Evolutionary conservation across 1,140 invertebrate genomes (phyloP), one percentile per base, ranked within the genome.

Genomic region (Drosophila busckii): DNA sequence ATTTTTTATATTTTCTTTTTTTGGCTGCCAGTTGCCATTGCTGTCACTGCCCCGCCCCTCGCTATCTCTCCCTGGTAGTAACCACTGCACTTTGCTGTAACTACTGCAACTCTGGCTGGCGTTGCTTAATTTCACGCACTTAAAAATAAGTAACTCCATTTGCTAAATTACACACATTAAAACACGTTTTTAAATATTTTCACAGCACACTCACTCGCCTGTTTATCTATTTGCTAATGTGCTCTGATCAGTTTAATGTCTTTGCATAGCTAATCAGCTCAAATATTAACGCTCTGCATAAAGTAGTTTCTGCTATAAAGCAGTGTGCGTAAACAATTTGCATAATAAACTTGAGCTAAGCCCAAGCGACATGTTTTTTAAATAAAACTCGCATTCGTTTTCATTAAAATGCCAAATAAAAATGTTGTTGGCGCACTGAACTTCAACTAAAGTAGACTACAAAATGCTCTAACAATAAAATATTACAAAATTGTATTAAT

Each of bases 301-400:
- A n/a, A n/a, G 35, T 56, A 62, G 56, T 62, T 62, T 49, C 37
- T 12, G n/a, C 17, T 16, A 34, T 8, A 41, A 10, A 62, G n/a
- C n/a, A 62, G 59, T 62, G 59, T 62, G 7, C 42, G 45, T 60
- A 35, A 49, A 9, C 17, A 19, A 62, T 62, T 62, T 56, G 53
- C 59, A 62, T 62, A 62, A 62, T 62, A 62, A 56, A 62, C 59
- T 44, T 46, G 52, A 49, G n/a, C 40, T 9, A 45, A 45, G 17
- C 35, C 34, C 13, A 22, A 17, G 32, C 37, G 16, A 22, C 9
- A 32, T 12, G n/a, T 34, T n/a, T 26, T 17, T 20, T 13, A 26
- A 10, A 25, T 46, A 19, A 41, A 56, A 44, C 22, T 10, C 22
- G 52, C 52, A 56, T 62, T 48, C 35, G 56, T 62, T 49, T 56